Conservation (phyloP, 2,113 vertebrate species). For the Bungarus multicinctus region DNA sequence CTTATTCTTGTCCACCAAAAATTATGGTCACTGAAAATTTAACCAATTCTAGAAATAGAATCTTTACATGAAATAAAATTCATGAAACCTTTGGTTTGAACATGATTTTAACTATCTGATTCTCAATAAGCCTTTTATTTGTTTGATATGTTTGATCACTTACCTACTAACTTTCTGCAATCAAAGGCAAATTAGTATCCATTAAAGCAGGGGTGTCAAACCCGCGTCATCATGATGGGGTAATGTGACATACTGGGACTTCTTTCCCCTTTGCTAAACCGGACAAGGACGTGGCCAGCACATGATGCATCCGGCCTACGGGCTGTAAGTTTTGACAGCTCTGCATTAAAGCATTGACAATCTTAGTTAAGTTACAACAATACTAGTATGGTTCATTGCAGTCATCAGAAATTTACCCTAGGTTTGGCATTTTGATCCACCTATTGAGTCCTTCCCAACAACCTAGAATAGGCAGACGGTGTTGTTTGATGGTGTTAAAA, state of each 20-base stretch:
- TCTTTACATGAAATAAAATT: neutral
- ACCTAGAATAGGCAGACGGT: too few species aligned
- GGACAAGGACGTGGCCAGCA: too few species aligned
- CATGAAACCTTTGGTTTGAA: neutral
- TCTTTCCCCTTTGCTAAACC: too few species aligned
- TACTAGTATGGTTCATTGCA: neutral
- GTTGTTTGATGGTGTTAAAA: too few species aligned
- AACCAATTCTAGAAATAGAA: neutral
- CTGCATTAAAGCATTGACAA: neutral
- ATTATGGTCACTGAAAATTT: neutral
- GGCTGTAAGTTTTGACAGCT: too few species aligned
- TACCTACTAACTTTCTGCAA: neutral
- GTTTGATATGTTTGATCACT: neutral
- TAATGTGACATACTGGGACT: too few species aligned
- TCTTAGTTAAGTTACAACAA: neutral
- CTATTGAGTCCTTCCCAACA: too few species aligned
- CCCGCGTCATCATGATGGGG: too few species aligned
- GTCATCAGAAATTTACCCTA: too few species aligned
- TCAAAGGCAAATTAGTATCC: neutral
- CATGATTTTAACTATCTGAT: neutral
- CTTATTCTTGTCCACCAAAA: neutral
- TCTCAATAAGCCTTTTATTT: neutral
- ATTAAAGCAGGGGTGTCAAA: neutral
- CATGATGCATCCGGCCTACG: too few species aligned
- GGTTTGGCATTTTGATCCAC: too few species aligned